Evolutionary conservation across 2,888 invertebrate genomes (phyloP).

Genomic region (Phasia obesa): DNA sequence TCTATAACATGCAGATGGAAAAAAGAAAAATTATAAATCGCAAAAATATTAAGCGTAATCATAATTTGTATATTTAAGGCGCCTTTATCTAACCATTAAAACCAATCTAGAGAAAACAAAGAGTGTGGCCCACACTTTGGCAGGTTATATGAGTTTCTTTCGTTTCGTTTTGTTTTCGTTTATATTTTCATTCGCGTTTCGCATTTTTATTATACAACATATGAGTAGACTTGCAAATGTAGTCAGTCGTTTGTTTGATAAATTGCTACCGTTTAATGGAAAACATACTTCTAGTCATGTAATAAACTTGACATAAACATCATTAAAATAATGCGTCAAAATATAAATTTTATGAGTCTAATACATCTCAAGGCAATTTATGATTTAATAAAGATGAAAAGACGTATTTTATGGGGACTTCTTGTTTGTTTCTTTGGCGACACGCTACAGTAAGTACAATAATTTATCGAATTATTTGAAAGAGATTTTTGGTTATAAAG

Average conservation of each 20-base stretch:
- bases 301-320: slow-evolving; percentile 66
- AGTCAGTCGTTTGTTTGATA: slow-evolving; percentile 37
- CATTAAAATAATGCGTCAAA: slow-evolving; percentile 68
- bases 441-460: neutral
- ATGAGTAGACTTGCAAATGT: slow-evolving; percentile 6
- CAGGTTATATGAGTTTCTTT: slow-evolving; percentile 41
- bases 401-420: slow-evolving; percentile 31
- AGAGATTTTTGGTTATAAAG: too few species aligned
- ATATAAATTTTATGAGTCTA: slow-evolving; percentile 64
- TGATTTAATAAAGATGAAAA: slow-evolving; percentile 70
- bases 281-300: slow-evolving; percentile 29
- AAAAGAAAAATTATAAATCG: neutral
- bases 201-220: slow-evolving; percentile 20
- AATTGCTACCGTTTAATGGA: slow-evolving; percentile 45
- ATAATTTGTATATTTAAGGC: slow-evolving; percentile 59
- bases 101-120: slow-evolving; percentile 62
- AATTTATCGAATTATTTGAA: neutral
- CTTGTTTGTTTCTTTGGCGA: neutral
- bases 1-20: slow-evolving; percentile 34
- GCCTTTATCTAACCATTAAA: slow-evolving; percentile 68
- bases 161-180: neutral
- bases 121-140: slow-evolving; percentile 69
- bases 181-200: neutral
- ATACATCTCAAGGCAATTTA: slow-evolving; percentile 67
- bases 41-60: slow-evolving; percentile 25